Conservation (phyloP, 2,888 invertebrate genomes). For the Parnassius smintheus region DNA sequence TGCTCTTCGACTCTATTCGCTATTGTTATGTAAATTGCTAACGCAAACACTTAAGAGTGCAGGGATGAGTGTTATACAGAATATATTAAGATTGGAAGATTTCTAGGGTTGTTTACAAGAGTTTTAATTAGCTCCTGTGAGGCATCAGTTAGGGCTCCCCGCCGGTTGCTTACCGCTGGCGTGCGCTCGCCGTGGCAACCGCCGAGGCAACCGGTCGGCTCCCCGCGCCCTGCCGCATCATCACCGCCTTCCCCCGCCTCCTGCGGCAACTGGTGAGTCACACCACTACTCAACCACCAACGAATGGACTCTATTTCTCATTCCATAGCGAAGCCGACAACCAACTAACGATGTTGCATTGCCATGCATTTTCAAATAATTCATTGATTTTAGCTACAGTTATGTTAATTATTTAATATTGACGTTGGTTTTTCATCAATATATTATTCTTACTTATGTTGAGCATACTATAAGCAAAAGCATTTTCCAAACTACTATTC, state of each 20-base stretch:
- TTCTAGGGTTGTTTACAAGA: no score
- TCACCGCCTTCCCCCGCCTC: slow-evolving; percentile 77
- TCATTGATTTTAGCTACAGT: no score
- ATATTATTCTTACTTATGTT: slow-evolving; percentile 14
- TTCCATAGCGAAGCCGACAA: slow-evolving; percentile 1
- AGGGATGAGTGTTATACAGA: no score
- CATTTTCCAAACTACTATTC: slow-evolving; percentile 36
- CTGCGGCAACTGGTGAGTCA: slow-evolving; percentile 74
- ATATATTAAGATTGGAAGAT: no score
- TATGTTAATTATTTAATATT: background rate
- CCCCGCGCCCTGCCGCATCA: slow-evolving; percentile 81
- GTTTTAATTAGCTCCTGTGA: background rate
- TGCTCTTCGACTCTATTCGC: no score
- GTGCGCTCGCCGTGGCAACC: slow-evolving; percentile 87
- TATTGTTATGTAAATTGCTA: no score
- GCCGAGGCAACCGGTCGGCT: slow-evolving; percentile 85
- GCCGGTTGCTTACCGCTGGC: slow-evolving; percentile 85
- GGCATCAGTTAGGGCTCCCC: slow-evolving; percentile 19
- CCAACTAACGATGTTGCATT: slow-evolving; percentile 13
- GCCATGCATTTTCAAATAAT: background rate
- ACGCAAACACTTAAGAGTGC: no score
- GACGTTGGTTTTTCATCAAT: background rate
- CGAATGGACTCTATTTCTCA: slow-evolving; percentile 17
- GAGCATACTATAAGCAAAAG: slow-evolving; percentile 59
- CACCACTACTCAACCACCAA: slow-evolving; percentile 43